Percentiles rank a stretch among this genome's conserved stretches.
These are phyloP conservation scores for Porites evermanni DNA, from an alignment of 92 coral and sea anemone genomes.

Conservation along the genomic window DNA sequence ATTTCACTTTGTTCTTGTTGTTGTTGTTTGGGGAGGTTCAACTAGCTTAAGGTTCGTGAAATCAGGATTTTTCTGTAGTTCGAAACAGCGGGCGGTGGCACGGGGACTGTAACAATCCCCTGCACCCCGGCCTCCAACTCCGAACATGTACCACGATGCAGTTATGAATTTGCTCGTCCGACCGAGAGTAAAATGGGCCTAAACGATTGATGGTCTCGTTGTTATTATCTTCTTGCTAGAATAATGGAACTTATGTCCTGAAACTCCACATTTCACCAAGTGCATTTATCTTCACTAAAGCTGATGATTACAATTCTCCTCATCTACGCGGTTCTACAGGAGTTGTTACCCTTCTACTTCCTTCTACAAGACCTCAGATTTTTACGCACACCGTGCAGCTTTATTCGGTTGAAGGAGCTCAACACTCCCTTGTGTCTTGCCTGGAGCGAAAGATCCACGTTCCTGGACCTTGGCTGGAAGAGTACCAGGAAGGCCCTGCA, in stretches of 20 bases:
- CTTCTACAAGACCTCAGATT: slow-evolving; percentile 2
- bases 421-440: neutral
- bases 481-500: slow-evolving; percentile 33
- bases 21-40: too few species aligned
- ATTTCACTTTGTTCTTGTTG: too few species aligned
- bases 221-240: neutral
- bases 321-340: neutral
- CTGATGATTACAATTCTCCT: neutral
- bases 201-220: too few species aligned
- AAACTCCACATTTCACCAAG: neutral
- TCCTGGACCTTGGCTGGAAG: slow-evolving; percentile 25
- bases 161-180: too few species aligned
- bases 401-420: neutral
- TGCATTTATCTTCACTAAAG: neutral
- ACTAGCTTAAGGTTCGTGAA: too few species aligned
- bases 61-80: too few species aligned
- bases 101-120: too few species aligned
- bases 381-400: slow-evolving; percentile 11
- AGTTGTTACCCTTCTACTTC: slow-evolving; percentile 9
- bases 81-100: too few species aligned
- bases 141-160: too few species aligned
- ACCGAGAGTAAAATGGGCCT: too few species aligned
- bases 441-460: neutral
- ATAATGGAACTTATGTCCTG: slow-evolving; percentile 10
- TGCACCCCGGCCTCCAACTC: too few species aligned